These are phyloP conservation scores for Tortrix viridana DNA, from an alignment of 2,888 invertebrate species.

Conservation along the genomic window DNA sequence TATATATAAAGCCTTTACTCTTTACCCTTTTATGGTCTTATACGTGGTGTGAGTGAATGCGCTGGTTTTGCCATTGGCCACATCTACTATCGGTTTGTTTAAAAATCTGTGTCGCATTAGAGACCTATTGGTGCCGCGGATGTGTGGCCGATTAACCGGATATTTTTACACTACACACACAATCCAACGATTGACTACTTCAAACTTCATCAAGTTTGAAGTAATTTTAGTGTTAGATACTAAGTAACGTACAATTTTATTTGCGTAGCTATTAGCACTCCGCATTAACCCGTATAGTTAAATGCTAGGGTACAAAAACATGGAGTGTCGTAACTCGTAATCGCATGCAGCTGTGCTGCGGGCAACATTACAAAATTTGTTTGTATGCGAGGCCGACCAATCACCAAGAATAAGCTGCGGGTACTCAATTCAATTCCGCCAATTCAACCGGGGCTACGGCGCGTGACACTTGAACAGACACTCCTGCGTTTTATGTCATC, in stretches of 20 bases:
- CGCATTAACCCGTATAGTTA: constrained; percentile 21
- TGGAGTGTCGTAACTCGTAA: constrained; percentile 27
- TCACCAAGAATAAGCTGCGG: constrained; percentile 60
- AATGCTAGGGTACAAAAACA: constrained; percentile 15
- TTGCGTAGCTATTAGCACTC: constrained; percentile 3
- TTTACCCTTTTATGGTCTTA: constrained; percentile 13
- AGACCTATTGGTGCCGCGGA: constrained; percentile 10
- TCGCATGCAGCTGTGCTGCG: constrained; percentile 29
- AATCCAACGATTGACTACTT: no score
- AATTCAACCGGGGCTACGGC: constrained; percentile 53
- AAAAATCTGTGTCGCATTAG: constrained; percentile 21
- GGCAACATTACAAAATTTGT: no score
- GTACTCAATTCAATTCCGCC: constrained; percentile 67
- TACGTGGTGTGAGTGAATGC: constrained; percentile 12
- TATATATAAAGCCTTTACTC: not conserved
- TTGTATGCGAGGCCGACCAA: constrained; percentile 47
- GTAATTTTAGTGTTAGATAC: constrained; percentile 24
- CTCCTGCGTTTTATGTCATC: constrained; percentile 23
- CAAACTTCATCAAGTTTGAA: no score
- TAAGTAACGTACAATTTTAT: constrained; percentile 23
- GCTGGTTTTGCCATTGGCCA: not conserved
- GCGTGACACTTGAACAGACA: constrained; percentile 32
- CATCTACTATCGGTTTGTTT: constrained; percentile 1
- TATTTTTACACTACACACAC: constrained; percentile 25
- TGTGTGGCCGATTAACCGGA: constrained; percentile 27